Evolutionary conservation across 1,140 invertebrate species (phyloP), one percentile per base, ranked within the genome.

Genomic region (Microplitis demolitor): DNA sequence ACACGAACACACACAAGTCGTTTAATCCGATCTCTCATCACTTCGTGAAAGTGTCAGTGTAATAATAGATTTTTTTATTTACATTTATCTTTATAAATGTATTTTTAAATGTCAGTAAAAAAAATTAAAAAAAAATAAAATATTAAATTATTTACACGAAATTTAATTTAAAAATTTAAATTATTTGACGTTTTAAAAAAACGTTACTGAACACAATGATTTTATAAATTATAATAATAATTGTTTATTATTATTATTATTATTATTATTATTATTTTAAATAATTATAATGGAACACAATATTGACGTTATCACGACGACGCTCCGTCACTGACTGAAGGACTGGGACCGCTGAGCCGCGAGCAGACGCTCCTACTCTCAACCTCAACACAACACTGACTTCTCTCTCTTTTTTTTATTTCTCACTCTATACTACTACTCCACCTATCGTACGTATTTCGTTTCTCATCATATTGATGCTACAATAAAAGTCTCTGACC

Each of bases 251-350:
- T 45, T 45, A 8, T 39, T 39, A 39, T 8, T 39, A 39, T 39
- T 24, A 16, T 16, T 24, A 6, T 58, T 58, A 58, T 31, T 11
- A 31, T 16, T 58, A 31, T 58, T 58, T 58, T 58, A 24, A 58
- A 58, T 24, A 24, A 58, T 31, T 54, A 24, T 4, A 14, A 54
- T 24, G n/a, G 14, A 16, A 58, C 56, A 58, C 24, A 58, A 4
- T 9, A 14, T 33, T 62, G 64, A 77, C 61, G 61, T 31, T 64
- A 4, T 37, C 66, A 11, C 72, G 63, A 73, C 76, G 76, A 77
- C 80, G 77, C 75, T 77, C 74, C 76, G 77, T 69, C 79, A 82
- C 78, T 77, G 70, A 82, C 82, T 84, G 78, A 82, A 64, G 64
- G 66, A 61, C 66, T 67, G 74, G 53, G 56, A 60, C 53, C 34